A percentile compares a stretch with the other conserved stretches of the same genome.
phyloP scores from a whole-genome alignment of 2,888 invertebrate species.

The Cantharis flavilabris region DNA sequence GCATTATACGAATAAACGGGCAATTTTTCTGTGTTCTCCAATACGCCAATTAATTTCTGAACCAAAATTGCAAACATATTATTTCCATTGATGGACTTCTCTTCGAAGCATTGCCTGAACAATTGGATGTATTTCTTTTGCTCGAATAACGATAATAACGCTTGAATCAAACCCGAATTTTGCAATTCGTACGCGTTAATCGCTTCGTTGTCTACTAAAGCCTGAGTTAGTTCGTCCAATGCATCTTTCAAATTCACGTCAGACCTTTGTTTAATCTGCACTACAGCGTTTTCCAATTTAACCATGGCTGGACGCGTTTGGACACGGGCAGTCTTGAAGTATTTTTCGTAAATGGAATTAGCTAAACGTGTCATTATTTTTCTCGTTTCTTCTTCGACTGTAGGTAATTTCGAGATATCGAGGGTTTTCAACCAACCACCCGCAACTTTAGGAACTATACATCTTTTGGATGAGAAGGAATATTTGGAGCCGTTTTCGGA shows the following conservation, averaged over 20 bases:
- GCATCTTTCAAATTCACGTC: constrained; percentile 75
- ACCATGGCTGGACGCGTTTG: constrained; percentile 94
- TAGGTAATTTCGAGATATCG: constrained; percentile 69
- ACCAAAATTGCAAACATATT: constrained; percentile 70
- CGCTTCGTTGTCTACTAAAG: constrained; percentile 85
- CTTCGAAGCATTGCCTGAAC: constrained; percentile 70
- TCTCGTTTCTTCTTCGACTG: constrained; percentile 71
- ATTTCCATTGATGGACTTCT: constrained; percentile 50
- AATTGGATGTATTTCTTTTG: constrained; percentile 72
- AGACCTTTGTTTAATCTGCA: constrained; percentile 71
- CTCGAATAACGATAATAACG: constrained; percentile 75
- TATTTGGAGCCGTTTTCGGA: constrained; percentile 96
- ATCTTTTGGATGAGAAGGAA: constrained; percentile 93
- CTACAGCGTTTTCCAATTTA: constrained; percentile 81
- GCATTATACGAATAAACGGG: constrained; percentile 92
- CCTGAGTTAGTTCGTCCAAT: constrained; percentile 76
- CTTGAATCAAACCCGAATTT: constrained; percentile 92
- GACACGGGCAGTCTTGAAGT: constrained; percentile 88
- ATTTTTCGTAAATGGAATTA: constrained; percentile 79
- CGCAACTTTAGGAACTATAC: constrained; percentile 71
- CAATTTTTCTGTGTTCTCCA: constrained; percentile 95
- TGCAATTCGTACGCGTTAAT: constrained; percentile 97
- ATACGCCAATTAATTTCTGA: constrained; percentile 87
- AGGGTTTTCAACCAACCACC: constrained; percentile 83
- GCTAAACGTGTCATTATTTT: constrained; percentile 81